phyloP scores from a whole-genome alignment of 2,797 vertebrate species.

The Geotrypetes seraphini region DNA sequence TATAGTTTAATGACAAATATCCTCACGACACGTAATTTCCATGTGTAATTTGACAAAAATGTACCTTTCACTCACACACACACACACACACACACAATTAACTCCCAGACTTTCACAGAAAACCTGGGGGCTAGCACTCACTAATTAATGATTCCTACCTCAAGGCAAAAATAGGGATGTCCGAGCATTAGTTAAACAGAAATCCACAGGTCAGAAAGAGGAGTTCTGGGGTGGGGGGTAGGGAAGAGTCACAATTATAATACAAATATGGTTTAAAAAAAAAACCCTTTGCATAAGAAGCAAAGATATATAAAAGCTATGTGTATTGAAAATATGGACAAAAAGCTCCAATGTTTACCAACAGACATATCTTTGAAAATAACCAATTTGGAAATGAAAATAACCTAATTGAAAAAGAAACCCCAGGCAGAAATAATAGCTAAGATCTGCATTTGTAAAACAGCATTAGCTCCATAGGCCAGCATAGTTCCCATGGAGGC shows the following conservation, averaged over 20 bases:
- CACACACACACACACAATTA: conserved; percentile 15
- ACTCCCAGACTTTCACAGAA: conserved; percentile 63
- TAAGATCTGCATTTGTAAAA: conserved; percentile 30
- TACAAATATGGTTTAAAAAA: conserved; percentile 33
- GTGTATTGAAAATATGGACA: too few species aligned
- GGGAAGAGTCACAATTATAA: conserved; percentile 22
- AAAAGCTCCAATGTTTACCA: too few species aligned
- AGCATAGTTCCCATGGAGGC: conserved; percentile 95
- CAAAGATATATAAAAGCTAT: not conserved
- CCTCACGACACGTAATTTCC: conserved; percentile 46
- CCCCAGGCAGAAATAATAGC: too few species aligned
- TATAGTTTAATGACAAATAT: conserved; percentile 57
- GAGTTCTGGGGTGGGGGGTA: conserved; percentile 21
- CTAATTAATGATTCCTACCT: conserved; percentile 47
- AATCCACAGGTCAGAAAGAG: conserved; percentile 1
- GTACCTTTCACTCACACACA: conserved; percentile 19
- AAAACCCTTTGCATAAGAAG: conserved; percentile 4
- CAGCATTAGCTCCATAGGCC: conserved; percentile 89
- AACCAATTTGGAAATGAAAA: too few species aligned
- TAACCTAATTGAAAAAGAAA: too few species aligned
- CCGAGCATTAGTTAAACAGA: conserved; percentile 19
- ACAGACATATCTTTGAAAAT: too few species aligned
- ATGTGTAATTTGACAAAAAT: conserved; percentile 40
- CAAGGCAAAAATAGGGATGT: conserved; percentile 43
- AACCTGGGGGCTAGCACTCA: conserved; percentile 47